Conservation (phyloP, 2,797 vertebrate genomes). For the Craterocephalus amniculus region DNA sequence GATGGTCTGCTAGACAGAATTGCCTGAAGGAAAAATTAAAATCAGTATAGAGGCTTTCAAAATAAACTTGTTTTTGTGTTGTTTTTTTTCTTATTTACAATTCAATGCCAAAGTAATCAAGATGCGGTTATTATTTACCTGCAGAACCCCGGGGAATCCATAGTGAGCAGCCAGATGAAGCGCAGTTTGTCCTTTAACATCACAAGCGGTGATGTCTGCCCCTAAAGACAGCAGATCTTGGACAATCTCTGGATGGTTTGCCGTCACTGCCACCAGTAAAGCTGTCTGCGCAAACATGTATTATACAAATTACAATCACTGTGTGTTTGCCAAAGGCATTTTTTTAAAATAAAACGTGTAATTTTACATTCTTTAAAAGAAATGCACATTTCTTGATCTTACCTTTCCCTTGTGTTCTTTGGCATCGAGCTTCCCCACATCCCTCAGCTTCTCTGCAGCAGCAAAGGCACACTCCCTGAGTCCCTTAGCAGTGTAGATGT, state of each 20-base stretch:
- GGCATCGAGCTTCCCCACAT: slow-evolving; percentile 83
- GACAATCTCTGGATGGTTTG: slow-evolving; percentile 90
- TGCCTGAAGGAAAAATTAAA: slow-evolving; percentile 57
- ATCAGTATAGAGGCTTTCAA: slow-evolving; percentile 2
- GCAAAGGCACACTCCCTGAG: slow-evolving; percentile 86
- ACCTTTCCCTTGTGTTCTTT: slow-evolving; percentile 95
- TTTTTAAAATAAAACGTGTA: background rate
- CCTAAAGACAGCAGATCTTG: slow-evolving; percentile 87
- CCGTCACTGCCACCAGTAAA: slow-evolving; percentile 89
- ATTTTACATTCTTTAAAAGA: background rate
- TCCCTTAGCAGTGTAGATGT: slow-evolving; percentile 90
- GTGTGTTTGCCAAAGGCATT: background rate
- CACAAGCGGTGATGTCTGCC: slow-evolving; percentile 86
- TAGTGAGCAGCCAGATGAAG: slow-evolving; percentile 90
- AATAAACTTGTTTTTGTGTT: background rate
- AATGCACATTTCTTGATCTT: background rate
- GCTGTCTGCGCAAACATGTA: slow-evolving; percentile 82
- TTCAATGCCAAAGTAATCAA: background rate
- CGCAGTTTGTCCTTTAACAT: slow-evolving; percentile 89
- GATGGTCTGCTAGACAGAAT: slow-evolving; percentile 68
- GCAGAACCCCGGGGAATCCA: slow-evolving; percentile 85
- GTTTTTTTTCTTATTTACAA: background rate
- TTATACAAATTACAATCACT: background rate
- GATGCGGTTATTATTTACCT: slow-evolving; percentile 72
- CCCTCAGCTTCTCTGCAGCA: slow-evolving; percentile 85